These are phyloP conservation scores for Hyla sarda DNA, from an alignment of 2,113 vertebrate species.

Conservation along the genomic window DNA sequence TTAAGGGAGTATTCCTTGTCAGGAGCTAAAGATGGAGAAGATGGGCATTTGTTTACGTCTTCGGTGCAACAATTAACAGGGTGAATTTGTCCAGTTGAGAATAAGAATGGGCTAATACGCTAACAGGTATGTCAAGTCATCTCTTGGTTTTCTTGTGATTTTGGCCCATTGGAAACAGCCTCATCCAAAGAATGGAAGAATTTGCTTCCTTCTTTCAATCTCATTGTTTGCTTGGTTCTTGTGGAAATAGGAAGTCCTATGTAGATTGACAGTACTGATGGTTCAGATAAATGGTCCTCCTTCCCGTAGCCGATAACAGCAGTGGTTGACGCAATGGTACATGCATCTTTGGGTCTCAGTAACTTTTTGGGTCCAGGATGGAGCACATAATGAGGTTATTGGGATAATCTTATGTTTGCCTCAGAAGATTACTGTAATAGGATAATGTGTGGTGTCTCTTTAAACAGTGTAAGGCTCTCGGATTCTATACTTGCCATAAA, in stretches of 20 bases:
- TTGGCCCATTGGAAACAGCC: not conserved
- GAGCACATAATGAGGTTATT: not conserved
- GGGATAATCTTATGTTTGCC: constrained; percentile 33
- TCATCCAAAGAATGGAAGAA: not conserved
- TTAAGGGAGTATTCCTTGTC: too few relatives aligned
- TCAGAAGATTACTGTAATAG: constrained; percentile 46
- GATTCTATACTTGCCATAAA: constrained; percentile 46
- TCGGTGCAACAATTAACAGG: too few relatives aligned
- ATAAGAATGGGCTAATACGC: not conserved
- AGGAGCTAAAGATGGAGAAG: too few relatives aligned
- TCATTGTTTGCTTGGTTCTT: not conserved
- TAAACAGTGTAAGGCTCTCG: constrained; percentile 26
- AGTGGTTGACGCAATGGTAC: not conserved
- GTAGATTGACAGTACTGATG: not conserved
- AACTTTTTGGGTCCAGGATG: too few relatives aligned
- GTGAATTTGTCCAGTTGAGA: not conserved
- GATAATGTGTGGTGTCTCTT: constrained; percentile 43
- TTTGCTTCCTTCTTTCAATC: too few relatives aligned
- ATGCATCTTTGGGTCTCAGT: not conserved
- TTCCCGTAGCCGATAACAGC: not conserved
- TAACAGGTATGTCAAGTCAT: not conserved
- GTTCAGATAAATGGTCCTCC: not conserved
- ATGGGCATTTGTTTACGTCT: too few relatives aligned
- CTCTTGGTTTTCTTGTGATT: not conserved
- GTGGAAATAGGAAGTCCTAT: not conserved